Conservation (phyloP, 2,888 invertebrate species). For the Tillus elongatus region DNA sequence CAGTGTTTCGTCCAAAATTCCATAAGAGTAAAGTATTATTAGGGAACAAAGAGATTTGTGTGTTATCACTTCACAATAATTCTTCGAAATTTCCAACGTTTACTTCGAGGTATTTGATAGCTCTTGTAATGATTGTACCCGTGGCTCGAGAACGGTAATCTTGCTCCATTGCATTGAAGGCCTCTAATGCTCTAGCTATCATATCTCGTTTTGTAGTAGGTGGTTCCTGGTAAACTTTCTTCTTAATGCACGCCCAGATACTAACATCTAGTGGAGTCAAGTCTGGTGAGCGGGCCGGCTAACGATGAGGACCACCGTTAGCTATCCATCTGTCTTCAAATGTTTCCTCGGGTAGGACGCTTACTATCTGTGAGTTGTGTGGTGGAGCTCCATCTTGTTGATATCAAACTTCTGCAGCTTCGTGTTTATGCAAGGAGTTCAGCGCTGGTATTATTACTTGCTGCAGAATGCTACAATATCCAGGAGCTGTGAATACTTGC, state of each 20-base stretch:
- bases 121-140: neutral
- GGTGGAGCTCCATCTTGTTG: slow-evolving; percentile 3
- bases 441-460: neutral
- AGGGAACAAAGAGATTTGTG: too few species aligned
- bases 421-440: neutral
- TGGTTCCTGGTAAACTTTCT: neutral
- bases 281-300: slow-evolving; percentile 3
- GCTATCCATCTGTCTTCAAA: slow-evolving; percentile 1
- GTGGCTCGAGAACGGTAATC: neutral
- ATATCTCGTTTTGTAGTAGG: neutral
- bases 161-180: neutral
- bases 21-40: neutral
- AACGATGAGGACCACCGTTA: neutral
- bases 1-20: neutral
- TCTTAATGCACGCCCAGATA: neutral
- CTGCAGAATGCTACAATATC: neutral
- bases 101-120: neutral
- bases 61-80: neutral
- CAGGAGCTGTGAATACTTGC: too few species aligned
- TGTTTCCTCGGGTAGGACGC: neutral
- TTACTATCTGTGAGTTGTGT: neutral
- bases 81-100: neutral
- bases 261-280: neutral
- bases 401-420: slow-evolving; percentile 1
- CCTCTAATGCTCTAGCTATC: neutral